Evolutionary conservation across 2,113 vertebrate species (phyloP), one percentile per base, ranked within the genome.

Genomic region (Pitta sordida): DNA sequence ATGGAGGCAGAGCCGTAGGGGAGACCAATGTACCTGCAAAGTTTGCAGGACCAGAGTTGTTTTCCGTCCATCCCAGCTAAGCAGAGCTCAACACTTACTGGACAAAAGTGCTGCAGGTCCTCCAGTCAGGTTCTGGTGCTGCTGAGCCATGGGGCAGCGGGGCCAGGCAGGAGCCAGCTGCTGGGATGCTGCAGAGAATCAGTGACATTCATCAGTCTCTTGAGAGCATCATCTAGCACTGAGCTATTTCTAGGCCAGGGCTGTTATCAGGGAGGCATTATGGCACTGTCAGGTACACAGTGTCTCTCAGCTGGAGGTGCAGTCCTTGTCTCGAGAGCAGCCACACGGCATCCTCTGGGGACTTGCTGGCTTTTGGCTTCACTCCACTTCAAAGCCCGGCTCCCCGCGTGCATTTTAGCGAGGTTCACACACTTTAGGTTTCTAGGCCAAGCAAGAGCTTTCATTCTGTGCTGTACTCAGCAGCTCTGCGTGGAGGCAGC

Each of bases 191-290:
- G 67, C 65, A 79, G 30, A 70, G 70, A 67, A 44, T 32, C 90
- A 52, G 70, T 49, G 75, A 18, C 34, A 27, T 69, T 32, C 67
- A n/a, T 27, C 55, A 88, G 32, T 26, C 58, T 87, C 78, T 34
- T 26, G 34, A 43, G 23, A 94, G 82, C n/a, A 26, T 34, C 13
- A 3, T 36, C 44, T 11, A 62, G 80, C 90, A 58, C 52, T 0
- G 15, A 39, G 55, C 51, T 85, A 55, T 92, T 97, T 93, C 95
- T 75, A 76, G 91, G 86, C 68, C 44, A 43, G 8, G 14, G 76
- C 36, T 20, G 88, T 52, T 49, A 46, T 5, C 5, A 9, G 23
- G 82, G 64, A 84, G 89, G 75, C 65, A 56, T 24, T 11, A 14
- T 5, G 1, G 13, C 20, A 32, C 60, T 76, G 64, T 37, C 62